These are phyloP conservation scores for Lasioglossum albipes DNA, from an alignment of 1,140 invertebrate genomes.

Conservation along the genomic window DNA sequence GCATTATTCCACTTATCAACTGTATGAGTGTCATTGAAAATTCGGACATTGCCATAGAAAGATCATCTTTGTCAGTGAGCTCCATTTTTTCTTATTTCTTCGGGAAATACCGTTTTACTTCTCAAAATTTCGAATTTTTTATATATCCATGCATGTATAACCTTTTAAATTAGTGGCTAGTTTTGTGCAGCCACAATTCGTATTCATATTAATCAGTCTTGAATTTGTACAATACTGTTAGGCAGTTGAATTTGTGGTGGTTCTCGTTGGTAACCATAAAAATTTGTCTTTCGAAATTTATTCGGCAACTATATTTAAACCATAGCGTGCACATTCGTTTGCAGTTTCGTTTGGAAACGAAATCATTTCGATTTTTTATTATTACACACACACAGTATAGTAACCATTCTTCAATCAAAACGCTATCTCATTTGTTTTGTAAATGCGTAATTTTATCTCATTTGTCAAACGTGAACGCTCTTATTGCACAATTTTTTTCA, in stretches of 20 bases:
- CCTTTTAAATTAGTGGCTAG: background rate
- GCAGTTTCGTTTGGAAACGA: too few species aligned
- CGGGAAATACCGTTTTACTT: background rate
- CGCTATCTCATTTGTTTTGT: too few species aligned
- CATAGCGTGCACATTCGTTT: background rate
- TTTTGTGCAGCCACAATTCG: background rate
- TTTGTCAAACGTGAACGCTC: too few species aligned
- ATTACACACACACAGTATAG: too few species aligned
- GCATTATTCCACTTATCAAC: rapidly evolving
- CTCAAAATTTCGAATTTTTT: background rate
- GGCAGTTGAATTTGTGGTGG: too few species aligned
- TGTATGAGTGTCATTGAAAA: background rate
- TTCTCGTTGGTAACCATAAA: background rate
- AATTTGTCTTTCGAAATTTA: background rate
- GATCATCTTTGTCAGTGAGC: background rate
- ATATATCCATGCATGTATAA: background rate
- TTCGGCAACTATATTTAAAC: background rate
- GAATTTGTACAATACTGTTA: background rate
- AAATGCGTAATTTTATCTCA: too few species aligned
- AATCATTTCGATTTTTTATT: too few species aligned
- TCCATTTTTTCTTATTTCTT: background rate
- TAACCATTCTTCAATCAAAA: too few species aligned
- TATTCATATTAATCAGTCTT: background rate
- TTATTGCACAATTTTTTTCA: too few species aligned
- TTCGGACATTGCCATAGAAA: background rate